Conservation (phyloP, 2,113 vertebrate species). For the Oophaga pumilio region DNA sequence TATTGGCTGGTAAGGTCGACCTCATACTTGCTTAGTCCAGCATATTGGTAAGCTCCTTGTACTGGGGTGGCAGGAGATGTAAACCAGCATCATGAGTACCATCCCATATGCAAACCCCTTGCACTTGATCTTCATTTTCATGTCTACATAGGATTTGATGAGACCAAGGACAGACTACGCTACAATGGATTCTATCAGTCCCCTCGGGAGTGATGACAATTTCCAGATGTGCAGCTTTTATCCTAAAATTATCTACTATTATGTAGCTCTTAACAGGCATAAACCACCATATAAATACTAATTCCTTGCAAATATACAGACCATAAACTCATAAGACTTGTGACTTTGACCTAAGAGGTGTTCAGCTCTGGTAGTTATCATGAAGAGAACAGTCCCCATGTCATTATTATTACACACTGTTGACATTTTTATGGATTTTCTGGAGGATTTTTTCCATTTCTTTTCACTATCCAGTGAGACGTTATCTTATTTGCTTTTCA, state of each 20-base stretch:
- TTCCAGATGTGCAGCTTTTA: neutral
- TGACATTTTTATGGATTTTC: neutral
- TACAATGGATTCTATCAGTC: neutral
- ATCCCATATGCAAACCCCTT: no score
- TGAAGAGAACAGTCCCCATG: neutral
- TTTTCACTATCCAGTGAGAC: neutral
- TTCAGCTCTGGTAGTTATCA: neutral
- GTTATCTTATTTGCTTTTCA: neutral
- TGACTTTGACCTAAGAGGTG: conserved; percentile 2
- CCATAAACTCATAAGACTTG: neutral
- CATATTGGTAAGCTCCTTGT: no score
- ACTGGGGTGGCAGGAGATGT: no score
- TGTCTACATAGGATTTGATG: neutral
- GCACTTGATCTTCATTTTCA: no score
- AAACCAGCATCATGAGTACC: no score
- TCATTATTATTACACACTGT: neutral
- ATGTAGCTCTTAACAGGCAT: neutral
- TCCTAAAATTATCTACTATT: neutral
- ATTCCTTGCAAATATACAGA: neutral
- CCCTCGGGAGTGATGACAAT: neutral
- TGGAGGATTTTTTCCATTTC: neutral
- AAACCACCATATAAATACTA: neutral
- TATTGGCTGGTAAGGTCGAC: no score
- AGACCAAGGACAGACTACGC: neutral
- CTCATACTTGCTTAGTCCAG: no score